phyloP scores from a whole-genome alignment of 2,113 vertebrate genomes.

The Pelodiscus sinensis region DNA sequence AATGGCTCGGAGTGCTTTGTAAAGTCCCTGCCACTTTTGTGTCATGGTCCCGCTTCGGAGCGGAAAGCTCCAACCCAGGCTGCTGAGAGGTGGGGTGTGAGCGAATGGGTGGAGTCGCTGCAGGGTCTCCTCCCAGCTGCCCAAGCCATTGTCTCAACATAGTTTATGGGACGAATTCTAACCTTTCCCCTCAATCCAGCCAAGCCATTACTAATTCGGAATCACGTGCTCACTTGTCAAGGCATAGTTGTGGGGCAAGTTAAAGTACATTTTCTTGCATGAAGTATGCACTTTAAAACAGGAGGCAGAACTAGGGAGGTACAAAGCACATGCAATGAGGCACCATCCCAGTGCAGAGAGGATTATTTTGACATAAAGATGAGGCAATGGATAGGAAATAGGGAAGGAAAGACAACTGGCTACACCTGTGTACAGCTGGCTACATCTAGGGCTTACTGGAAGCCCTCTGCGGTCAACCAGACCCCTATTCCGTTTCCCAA shows the following conservation, averaged over 20 bases:
- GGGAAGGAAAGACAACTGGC: not conserved
- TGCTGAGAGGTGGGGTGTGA: not conserved
- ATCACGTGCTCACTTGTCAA: not conserved
- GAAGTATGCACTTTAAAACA: not conserved
- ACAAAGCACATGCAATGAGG: not conserved
- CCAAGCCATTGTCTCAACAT: not conserved
- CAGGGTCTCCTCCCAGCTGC: not conserved
- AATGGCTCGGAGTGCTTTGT: too few species aligned
- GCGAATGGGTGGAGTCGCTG: fast-evolving
- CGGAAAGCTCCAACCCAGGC: fast-evolving
- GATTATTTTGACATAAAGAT: not conserved
- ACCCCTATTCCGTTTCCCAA: not conserved
- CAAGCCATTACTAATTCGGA: not conserved
- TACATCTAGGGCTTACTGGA: not conserved
- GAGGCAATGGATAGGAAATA: not conserved
- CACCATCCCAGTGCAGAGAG: not conserved
- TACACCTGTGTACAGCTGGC: constrained; percentile 36
- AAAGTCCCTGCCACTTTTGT: not conserved
- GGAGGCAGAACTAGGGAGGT: not conserved
- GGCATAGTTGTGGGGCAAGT: not conserved
- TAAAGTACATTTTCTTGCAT: too few species aligned
- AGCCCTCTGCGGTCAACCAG: not conserved
- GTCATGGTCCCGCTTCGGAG: fast-evolving
- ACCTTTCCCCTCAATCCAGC: not conserved
- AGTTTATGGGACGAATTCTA: not conserved